These are phyloP conservation scores for Oasisia sp. DNA, from an alignment of 2,888 invertebrate species.

Conservation along the genomic window DNA sequence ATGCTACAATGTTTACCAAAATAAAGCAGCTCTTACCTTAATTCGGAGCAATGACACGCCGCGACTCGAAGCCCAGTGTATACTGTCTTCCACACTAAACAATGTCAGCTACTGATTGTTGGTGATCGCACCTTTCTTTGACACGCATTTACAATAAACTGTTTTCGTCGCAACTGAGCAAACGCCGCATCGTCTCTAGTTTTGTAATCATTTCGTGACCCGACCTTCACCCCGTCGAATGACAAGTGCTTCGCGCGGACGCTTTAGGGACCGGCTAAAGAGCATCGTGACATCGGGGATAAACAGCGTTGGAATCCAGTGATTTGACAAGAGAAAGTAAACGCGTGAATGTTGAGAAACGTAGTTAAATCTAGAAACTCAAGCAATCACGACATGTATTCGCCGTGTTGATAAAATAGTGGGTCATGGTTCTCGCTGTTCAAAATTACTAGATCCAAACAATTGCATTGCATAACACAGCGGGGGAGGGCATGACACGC, in stretches of 20 bases:
- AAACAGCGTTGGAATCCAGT: not conserved
- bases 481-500: not conserved
- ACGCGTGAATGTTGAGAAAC: not conserved
- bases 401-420: not conserved
- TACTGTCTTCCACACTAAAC: not conserved
- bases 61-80: not conserved
- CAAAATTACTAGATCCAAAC: not conserved
- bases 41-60: not conserved
- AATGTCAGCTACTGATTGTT: not conserved
- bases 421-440: not conserved
- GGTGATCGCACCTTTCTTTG: not conserved
- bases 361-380: not conserved
- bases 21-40: slow-evolving; percentile 10
- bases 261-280: not conserved
- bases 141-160: not conserved
- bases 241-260: not conserved
- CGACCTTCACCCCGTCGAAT: slow-evolving; percentile 17
- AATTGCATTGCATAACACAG: not conserved
- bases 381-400: not conserved
- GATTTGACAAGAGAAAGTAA: not conserved
- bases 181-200: slow-evolving; percentile 3
- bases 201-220: not conserved
- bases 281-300: not conserved
- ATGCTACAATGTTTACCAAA: not conserved
- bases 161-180: not conserved